A percentile compares a stretch with the other conserved stretches of the same genome.
phyloP scores from a whole-genome alignment of 2,797 vertebrate species.

The Pangasius djambal region DNA sequence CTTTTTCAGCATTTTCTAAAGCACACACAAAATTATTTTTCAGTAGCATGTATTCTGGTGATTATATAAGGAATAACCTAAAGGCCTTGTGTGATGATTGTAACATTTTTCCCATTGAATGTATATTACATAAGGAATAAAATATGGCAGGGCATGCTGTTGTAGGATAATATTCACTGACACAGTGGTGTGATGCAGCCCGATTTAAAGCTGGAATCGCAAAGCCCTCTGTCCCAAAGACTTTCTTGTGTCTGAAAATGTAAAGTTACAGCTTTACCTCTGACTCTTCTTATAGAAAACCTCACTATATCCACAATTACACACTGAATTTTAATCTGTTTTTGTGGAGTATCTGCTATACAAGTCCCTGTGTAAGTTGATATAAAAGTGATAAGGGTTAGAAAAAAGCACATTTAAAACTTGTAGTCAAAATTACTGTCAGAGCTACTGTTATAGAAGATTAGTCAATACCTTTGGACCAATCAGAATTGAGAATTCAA shows the following conservation, averaged over 20 bases:
- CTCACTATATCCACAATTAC: neutral
- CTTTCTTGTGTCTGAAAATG: neutral
- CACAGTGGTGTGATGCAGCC: neutral
- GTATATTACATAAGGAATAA: neutral
- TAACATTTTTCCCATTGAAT: neutral
- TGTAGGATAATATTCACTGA: neutral
- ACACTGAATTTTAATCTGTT: neutral
- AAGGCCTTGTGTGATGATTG: neutral
- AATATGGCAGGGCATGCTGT: neutral
- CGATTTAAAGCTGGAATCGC: neutral
- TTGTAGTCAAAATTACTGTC: neutral
- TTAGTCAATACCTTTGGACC: neutral
- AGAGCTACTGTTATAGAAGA: neutral
- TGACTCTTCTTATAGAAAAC: neutral
- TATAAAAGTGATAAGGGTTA: neutral
- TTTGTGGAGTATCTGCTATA: neutral
- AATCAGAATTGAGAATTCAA: neutral
- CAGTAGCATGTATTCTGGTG: neutral
- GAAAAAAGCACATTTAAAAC: neutral
- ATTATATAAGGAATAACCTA: neutral
- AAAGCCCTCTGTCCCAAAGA: neutral
- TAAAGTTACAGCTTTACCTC: neutral
- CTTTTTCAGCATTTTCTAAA: neutral
- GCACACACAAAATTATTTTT: no score
- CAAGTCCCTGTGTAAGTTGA: neutral